Evolutionary conservation across 2,113 vertebrate species (phyloP).

Genomic region (Scalopus aquaticus): DNA sequence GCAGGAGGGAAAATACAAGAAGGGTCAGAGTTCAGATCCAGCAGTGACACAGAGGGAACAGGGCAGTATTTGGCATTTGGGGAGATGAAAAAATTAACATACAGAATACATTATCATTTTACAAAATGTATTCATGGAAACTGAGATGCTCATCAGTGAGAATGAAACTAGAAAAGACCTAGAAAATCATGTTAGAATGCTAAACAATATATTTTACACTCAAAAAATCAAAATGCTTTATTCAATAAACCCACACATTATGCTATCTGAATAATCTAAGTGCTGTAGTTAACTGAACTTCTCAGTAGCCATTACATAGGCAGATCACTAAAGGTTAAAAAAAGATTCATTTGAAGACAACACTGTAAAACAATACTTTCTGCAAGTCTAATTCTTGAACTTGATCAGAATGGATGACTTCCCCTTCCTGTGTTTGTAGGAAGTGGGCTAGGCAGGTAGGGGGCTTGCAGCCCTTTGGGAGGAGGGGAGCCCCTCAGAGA

Average conservation of each 20-base stretch:
- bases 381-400: conserved; percentile 44
- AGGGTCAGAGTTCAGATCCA: conserved; percentile 89
- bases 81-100: conserved; percentile 58
- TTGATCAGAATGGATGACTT: not conserved
- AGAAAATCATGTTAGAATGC: conserved; percentile 21
- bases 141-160: not conserved
- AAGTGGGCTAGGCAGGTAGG: not conserved
- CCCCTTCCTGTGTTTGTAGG: not conserved
- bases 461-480: not conserved
- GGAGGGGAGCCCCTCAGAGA: not conserved
- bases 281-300: not conserved
- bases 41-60: conserved; percentile 79
- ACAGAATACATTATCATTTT: conserved; percentile 40
- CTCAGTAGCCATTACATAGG: not conserved
- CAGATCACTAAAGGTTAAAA: not conserved
- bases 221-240: conserved; percentile 52
- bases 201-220: not conserved
- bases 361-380: not conserved
- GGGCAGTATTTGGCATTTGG: conserved; percentile 68
- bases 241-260: conserved; percentile 38
- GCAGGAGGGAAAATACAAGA: conserved; percentile 93
- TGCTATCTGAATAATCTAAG: not conserved
- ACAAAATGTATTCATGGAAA: conserved; percentile 37
- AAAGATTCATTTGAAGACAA: not conserved
- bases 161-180: conserved; percentile 29